Percentiles rank a stretch among this genome's conserved stretches.
Conservation (phyloP, 1,140 invertebrate species). For the Mercenaria mercenaria region DNA sequence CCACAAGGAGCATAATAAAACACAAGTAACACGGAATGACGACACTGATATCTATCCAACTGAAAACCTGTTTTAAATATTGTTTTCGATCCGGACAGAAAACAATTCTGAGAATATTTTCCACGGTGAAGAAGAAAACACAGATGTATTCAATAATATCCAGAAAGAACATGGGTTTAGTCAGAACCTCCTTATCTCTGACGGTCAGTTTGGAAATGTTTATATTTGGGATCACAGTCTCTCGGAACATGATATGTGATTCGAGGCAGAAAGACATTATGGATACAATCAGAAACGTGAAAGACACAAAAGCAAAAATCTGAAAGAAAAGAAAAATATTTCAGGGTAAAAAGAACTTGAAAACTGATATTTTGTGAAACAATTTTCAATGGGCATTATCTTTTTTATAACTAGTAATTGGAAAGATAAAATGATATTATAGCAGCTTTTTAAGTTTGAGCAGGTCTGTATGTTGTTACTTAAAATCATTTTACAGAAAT, state of each 20-base stretch:
- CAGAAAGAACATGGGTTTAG: conserved; percentile 74
- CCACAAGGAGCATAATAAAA: conserved; percentile 65
- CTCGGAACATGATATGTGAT: conserved; percentile 77
- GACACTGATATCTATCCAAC: conserved; percentile 86
- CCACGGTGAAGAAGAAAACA: conserved; percentile 86
- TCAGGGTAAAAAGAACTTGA: too few relatives aligned
- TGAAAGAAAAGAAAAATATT: conserved; percentile 87
- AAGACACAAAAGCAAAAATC: conserved; percentile 98
- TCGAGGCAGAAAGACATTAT: conserved; percentile 81
- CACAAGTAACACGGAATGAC: conserved; percentile 85
- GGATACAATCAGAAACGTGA: conserved; percentile 91
- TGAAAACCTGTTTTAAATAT: conserved; percentile 85
- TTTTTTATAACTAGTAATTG: too few relatives aligned
- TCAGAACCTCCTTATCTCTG: conserved; percentile 70
- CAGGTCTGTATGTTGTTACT: too few relatives aligned
- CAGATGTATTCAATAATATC: conserved; percentile 81
- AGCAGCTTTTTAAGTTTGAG: too few relatives aligned
- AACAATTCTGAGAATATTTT: conserved; percentile 83
- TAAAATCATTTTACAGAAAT: too few relatives aligned
- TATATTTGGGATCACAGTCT: conserved; percentile 34
- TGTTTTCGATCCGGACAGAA: conserved; percentile 83
- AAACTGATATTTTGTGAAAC: too few relatives aligned
- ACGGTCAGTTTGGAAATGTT: conserved; percentile 64
- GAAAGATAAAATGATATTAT: too few relatives aligned
- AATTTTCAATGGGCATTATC: too few relatives aligned